phyloP scores from a whole-genome alignment of 2,113 vertebrate species.

The Entomyzon cyanotis region DNA sequence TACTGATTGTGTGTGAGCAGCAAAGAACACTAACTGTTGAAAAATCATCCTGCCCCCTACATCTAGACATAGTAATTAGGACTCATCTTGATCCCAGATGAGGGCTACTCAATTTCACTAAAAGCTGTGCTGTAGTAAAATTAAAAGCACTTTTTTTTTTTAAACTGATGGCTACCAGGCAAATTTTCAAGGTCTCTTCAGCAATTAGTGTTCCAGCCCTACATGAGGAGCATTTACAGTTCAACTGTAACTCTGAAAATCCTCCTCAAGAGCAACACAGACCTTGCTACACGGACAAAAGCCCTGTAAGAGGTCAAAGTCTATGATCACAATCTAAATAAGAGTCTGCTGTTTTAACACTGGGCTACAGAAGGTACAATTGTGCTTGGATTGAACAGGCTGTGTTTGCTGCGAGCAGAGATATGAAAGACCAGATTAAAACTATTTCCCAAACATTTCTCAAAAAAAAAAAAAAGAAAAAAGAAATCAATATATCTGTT shows the following conservation, averaged over 20 bases:
- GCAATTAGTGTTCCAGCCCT: background rate
- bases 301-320: background rate
- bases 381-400: background rate
- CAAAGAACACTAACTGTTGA: background rate
- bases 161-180: background rate
- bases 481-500: background rate
- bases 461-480: background rate
- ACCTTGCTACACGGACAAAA: background rate
- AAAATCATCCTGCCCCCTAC: background rate
- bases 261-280: background rate
- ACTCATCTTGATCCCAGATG: background rate
- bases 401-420: background rate
- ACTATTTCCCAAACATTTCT: background rate
- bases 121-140: background rate
- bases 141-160: background rate
- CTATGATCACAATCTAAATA: background rate
- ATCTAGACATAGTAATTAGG: background rate
- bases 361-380: background rate
- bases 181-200: background rate
- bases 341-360: background rate
- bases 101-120: background rate
- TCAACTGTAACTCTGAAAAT: background rate
- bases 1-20: background rate
- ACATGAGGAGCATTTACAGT: background rate
- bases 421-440: background rate